Conservation (phyloP, 2,797 vertebrate genomes). For the Molossus molossus region DNA sequence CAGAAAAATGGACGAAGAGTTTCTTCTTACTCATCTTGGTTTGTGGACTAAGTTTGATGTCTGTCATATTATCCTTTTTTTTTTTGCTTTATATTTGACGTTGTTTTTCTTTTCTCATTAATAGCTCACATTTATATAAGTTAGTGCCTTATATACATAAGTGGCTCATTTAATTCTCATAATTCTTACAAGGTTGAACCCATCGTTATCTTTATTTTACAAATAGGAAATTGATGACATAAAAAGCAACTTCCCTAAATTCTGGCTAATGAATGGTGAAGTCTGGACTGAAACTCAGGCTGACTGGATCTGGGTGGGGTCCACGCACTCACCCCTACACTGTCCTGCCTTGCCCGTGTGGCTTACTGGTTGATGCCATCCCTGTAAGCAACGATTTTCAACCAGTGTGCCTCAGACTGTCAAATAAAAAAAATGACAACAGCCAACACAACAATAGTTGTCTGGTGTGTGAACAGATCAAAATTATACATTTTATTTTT, state of each 20-base stretch:
- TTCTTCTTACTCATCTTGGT: background rate
- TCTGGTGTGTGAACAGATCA: background rate
- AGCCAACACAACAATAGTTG: background rate
- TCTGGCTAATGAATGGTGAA: background rate
- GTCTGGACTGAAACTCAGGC: background rate
- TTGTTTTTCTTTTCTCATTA: background rate
- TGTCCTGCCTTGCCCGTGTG: too few species aligned
- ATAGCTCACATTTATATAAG: slow-evolving; percentile 27
- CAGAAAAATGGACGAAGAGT: slow-evolving; percentile 5
- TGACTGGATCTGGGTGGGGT: background rate
- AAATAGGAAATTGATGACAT: background rate
- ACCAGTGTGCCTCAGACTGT: background rate
- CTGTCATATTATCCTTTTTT: background rate
- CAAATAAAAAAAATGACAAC: background rate
- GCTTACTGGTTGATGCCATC: background rate
- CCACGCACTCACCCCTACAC: background rate
- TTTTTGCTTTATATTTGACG: background rate
- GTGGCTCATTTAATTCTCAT: background rate
- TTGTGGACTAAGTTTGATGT: slow-evolving; percentile 20
- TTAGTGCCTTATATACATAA: background rate
- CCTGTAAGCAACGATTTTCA: background rate
- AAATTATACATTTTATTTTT: background rate
- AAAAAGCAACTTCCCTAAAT: background rate
- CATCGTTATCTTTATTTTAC: slow-evolving; percentile 18
- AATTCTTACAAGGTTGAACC: background rate